Percentiles rank a stretch among this genome's conserved stretches.
Conservation (phyloP, 2,888 invertebrate species). For the Stomorhina lunata region DNA sequence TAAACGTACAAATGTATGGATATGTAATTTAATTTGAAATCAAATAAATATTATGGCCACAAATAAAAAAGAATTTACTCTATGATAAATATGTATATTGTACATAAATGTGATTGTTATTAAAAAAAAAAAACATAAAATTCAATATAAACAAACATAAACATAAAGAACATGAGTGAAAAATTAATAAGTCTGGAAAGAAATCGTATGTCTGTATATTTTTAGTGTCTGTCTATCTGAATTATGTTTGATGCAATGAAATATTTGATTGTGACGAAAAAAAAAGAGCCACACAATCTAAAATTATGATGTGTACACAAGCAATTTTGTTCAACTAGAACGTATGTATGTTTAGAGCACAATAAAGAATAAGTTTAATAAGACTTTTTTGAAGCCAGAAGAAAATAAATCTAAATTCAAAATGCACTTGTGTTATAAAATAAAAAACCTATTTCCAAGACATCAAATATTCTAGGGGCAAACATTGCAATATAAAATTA, state of each 20-base stretch:
- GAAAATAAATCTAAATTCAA: neutral
- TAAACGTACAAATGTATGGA: constrained; percentile 6
- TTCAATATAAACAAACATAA: neutral
- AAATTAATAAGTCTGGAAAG: constrained; percentile 51
- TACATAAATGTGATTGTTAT: neutral
- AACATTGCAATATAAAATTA: constrained; percentile 24
- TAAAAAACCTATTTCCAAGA: constrained; percentile 9
- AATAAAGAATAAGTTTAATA: no score
- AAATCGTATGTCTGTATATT: neutral
- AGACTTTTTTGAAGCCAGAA: no score
- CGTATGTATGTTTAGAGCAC: no score
- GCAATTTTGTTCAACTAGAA: neutral
- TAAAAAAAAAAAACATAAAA: constrained; percentile 14
- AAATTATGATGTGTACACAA: neutral
- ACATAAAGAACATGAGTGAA: constrained; percentile 22
- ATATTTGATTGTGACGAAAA: constrained; percentile 6
- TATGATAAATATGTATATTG: neutral
- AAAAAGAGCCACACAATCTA: neutral
- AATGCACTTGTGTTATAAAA: constrained; percentile 9
- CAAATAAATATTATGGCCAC: constrained; percentile 4
- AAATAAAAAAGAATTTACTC: neutral
- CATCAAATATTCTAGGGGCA: constrained; percentile 10
- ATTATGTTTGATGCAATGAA: neutral
- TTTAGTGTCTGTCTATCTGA: neutral
- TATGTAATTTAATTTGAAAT: constrained; percentile 21